Evolutionary conservation across 2,113 vertebrate species (phyloP).

Genomic region (Epinephelus fuscoguttatus): DNA sequence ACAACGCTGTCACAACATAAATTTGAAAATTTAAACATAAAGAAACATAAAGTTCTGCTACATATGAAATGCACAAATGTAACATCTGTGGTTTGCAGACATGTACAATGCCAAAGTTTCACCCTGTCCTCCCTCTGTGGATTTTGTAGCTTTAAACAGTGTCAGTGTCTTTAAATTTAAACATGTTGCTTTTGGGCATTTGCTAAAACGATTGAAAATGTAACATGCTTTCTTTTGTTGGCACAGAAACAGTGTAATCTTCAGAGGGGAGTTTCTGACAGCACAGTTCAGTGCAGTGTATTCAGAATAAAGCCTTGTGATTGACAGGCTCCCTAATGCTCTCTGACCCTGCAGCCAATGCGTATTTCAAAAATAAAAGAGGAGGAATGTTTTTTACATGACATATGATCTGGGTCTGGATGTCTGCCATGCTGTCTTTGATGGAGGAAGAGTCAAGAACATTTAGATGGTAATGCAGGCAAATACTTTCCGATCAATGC

Average conservation of each 20-base stretch:
- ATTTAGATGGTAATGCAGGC: slow-evolving; percentile 53
- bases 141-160: neutral
- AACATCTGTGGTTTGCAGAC: no score
- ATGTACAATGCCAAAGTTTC: no score
- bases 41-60: no score
- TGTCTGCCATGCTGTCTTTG: slow-evolving; percentile 24
- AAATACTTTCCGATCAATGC: slow-evolving; percentile 45
- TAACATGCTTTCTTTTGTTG: neutral
- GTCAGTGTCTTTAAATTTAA: neutral
- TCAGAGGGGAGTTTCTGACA: neutral
- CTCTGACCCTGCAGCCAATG: slow-evolving; percentile 5
- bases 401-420: slow-evolving; percentile 8
- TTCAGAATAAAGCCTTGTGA: slow-evolving; percentile 5
- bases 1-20: no score
- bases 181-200: slow-evolving; percentile 2
- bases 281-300: neutral
- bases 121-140: neutral
- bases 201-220: neutral
- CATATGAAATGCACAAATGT: no score
- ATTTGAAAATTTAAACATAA: no score
- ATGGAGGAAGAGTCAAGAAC: slow-evolving; percentile 50
- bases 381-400: slow-evolving; percentile 2
- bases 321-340: neutral
- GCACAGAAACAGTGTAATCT: neutral
- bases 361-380: slow-evolving; percentile 8